Base-by-base conservation (phyloP, 2,797 vertebrate genomes). In the Phalanger gymnotis region DNA sequence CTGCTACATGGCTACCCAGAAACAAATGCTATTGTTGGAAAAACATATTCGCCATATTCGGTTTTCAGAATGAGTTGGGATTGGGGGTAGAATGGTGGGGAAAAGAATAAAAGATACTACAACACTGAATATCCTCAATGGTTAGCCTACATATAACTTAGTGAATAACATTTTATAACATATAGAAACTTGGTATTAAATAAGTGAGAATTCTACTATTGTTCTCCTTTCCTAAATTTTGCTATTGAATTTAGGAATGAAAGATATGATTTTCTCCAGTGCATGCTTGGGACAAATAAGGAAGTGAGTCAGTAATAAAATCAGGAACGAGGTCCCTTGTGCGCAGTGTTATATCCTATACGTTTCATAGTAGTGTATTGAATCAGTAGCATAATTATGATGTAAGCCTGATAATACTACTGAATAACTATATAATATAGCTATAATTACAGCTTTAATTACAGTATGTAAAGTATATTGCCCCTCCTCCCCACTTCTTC, bases 91-190 rank as follows among this genome's bases (percentile, higher is more conserved):
- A n/a, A 7, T 16, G 5, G 34, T 81, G 19, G n/a, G 1, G 7
- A 81, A 53, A 93, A 92, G 12, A 93, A 31, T 92, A 89, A 95
- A 93, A 94, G 16, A 10, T 30, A 93, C 47, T 54, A 5, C 89
- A 13, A 31, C 34, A 91, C 90, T 40, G 10, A 81, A 11, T 81
- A 19, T 40, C 73, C 40, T 81, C 19, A 25, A 25, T 81, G 40
- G 40, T 25, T 47, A 81, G 4, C 22, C 40, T 40, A 3, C 12
- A 81, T 25, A 81, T 25, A 47, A 40, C 40, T 22, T 19, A 10
- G 40, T 47, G 1, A 73, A 47, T 25, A 81, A 47, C 6, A 73
- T 73, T 7, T 73, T 73, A 73, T 22, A 73, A 40, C 4, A 10
- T 25, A 47, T 25, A 11, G 40, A 25, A 81, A 9, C n/a, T 81